phyloP scores from a whole-genome alignment of 2,888 invertebrate species.

The Mimachlamys varia region DNA sequence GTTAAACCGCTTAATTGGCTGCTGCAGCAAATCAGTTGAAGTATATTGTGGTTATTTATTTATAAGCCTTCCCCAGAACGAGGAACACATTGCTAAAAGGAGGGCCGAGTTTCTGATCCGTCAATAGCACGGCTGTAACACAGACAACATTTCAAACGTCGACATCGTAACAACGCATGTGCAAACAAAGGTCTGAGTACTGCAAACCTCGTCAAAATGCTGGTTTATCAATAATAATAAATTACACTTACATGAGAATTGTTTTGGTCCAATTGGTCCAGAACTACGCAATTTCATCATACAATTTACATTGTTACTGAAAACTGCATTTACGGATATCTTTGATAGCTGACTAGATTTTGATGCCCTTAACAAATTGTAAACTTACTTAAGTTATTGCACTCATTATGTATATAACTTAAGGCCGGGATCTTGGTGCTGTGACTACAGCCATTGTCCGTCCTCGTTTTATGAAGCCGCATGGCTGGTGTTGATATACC shows the following conservation, averaged over 20 bases:
- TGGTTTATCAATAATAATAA: neutral
- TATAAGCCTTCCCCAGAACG: conserved; percentile 1
- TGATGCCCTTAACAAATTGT: too few species aligned
- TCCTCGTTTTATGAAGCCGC: too few species aligned
- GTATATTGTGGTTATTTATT: conserved; percentile 2
- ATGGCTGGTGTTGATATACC: too few species aligned
- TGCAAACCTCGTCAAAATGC: neutral
- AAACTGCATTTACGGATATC: too few species aligned
- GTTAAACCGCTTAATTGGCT: conserved; percentile 1
- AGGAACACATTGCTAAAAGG: conserved; percentile 1
- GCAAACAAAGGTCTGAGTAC: neutral
- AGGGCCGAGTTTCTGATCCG: neutral
- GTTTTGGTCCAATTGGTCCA: neutral
- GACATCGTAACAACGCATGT: neutral
- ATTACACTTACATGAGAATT: neutral
- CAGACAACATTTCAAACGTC: neutral
- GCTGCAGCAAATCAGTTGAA: conserved; percentile 18
- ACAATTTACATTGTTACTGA: too few species aligned
- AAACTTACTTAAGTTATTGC: too few species aligned
- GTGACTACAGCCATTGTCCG: too few species aligned
- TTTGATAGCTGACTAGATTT: too few species aligned
- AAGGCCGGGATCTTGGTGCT: too few species aligned
- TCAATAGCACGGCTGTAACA: neutral
- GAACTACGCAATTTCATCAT: too few species aligned
- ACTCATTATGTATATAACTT: too few species aligned